Conservation (phyloP, 2,888 invertebrate genomes). For the Barypeithes pellucidus region DNA sequence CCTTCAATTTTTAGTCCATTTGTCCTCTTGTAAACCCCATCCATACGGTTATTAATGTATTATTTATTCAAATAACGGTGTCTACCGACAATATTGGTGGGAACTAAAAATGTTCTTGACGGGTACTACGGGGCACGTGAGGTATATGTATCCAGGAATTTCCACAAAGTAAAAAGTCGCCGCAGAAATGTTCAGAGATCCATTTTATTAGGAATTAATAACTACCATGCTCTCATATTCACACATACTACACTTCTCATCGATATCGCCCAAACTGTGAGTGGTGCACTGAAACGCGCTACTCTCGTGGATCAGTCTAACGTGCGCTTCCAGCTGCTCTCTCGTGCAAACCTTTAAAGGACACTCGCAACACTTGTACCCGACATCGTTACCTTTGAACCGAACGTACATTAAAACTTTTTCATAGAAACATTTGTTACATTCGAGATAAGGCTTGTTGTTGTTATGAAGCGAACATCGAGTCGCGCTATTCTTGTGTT, state of each 20-base stretch:
- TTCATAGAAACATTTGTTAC: background rate
- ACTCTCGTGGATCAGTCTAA: background rate
- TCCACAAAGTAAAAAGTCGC: too few relatives aligned
- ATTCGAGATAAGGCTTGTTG: background rate
- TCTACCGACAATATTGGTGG: too few relatives aligned
- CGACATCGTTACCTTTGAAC: background rate
- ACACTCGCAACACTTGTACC: background rate
- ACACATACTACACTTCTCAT: conserved; percentile 13
- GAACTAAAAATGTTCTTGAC: too few relatives aligned
- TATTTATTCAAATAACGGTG: too few relatives aligned
- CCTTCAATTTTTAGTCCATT: too few relatives aligned
- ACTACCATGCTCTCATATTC: conserved; percentile 1
- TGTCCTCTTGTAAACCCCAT: too few relatives aligned
- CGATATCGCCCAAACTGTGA: conserved; percentile 1
- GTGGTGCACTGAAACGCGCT: conserved; percentile 9
- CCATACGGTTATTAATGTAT: too few relatives aligned
- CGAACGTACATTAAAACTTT: background rate
- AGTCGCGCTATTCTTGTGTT: background rate
- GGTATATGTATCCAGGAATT: too few relatives aligned
- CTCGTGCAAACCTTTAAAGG: background rate
- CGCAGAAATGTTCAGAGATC: too few relatives aligned
- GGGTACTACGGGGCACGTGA: too few relatives aligned
- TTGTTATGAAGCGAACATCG: background rate
- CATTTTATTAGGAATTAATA: background rate
- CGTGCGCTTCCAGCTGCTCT: background rate